phyloP scores from a whole-genome alignment of 2,113 vertebrate species.

The Anoura caudifer region DNA sequence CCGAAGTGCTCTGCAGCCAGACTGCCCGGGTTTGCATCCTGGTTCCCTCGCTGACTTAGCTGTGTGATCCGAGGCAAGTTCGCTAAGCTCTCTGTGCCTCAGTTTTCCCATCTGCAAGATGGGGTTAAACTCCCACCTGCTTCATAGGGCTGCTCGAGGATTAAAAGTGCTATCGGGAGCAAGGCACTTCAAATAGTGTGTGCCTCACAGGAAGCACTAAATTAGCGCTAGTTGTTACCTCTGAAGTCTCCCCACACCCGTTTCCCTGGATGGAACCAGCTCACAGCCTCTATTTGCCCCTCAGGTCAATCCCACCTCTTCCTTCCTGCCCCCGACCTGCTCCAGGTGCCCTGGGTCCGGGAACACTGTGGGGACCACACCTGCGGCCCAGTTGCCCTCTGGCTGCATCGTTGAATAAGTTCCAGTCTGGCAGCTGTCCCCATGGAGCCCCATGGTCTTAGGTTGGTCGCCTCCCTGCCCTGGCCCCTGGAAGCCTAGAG shows the following conservation, averaged over 20 bases:
- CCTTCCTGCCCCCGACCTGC: too few relatives aligned
- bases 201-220: neutral
- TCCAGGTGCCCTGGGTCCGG: neutral
- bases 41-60: neutral
- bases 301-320: neutral
- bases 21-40: neutral
- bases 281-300: neutral
- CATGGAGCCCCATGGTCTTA: fast-evolving
- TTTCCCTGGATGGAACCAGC: neutral
- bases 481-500: neutral
- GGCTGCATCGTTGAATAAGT: neutral
- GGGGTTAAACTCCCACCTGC: neutral
- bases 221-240: neutral
- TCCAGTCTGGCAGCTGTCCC: neutral
- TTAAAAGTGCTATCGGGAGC: neutral
- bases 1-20: neutral
- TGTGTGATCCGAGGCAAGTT: neutral
- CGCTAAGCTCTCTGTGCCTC: neutral
- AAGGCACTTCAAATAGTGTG: neutral
- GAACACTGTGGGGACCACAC: neutral
- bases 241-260: neutral
- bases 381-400: too few relatives aligned
- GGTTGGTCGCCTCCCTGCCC: too few relatives aligned
- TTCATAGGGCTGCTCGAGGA: neutral
- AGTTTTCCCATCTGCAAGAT: neutral